A percentile compares a stretch with the other conserved stretches of the same genome.
phyloP scores from a whole-genome alignment of 1,140 invertebrate genomes.

The Neomicropteryx cornuta region DNA sequence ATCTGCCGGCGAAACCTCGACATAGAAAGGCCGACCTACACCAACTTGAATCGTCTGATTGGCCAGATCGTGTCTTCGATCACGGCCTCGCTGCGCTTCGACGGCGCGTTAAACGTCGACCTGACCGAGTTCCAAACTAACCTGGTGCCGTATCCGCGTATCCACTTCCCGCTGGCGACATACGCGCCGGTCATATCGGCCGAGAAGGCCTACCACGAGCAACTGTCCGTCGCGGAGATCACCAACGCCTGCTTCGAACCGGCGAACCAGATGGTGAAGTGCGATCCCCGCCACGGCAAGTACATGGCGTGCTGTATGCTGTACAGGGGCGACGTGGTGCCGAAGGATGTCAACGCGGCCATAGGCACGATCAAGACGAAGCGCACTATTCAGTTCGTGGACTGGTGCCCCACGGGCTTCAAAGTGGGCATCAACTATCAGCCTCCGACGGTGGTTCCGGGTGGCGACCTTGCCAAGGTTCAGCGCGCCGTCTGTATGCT shows the following conservation, averaged over 20 bases:
- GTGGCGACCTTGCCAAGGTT: conserved; percentile 66
- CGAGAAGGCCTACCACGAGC: conserved; percentile 80
- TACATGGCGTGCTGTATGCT: conserved; percentile 85
- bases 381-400: conserved; percentile 77
- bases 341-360: conserved; percentile 72
- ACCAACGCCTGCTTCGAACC: conserved; percentile 86
- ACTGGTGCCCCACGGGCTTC: conserved; percentile 86
- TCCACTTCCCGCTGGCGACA: conserved; percentile 74
- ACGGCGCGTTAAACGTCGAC: conserved; percentile 81
- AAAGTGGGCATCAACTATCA: conserved; percentile 75
- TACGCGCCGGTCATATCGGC: conserved; percentile 78
- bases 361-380: conserved; percentile 81
- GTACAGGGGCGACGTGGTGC: conserved; percentile 65
- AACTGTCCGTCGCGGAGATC: conserved; percentile 74
- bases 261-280: conserved; percentile 89
- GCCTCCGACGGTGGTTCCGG: conserved; percentile 71
- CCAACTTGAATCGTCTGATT: conserved; percentile 68
- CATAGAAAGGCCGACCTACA: conserved; percentile 76
- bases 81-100: conserved; percentile 79
- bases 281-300: conserved; percentile 79
- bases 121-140: conserved; percentile 86
- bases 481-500: conserved; percentile 66
- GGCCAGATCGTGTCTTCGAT: conserved; percentile 82
- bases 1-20: conserved; percentile 82
- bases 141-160: conserved; percentile 75